A percentile compares a stretch with the other conserved stretches of the same genome.
Conservation (phyloP, 2,113 vertebrate species). For the Caranx ignobilis region DNA sequence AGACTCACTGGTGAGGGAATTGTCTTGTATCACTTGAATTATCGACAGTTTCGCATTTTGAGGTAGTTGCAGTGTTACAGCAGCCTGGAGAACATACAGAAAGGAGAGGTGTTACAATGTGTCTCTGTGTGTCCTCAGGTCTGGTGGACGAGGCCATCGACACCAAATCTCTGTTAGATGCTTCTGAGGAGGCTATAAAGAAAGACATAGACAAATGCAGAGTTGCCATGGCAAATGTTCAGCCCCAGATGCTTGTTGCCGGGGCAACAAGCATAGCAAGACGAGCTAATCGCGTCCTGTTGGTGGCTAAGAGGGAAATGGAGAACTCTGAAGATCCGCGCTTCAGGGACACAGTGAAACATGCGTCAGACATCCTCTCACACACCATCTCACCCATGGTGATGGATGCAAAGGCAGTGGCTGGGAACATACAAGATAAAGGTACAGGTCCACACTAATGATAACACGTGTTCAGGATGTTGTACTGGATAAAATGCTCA, state of each 20-base stretch:
- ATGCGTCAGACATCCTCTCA: constrained; percentile 93
- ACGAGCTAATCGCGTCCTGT: constrained; percentile 94
- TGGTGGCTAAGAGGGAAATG: constrained; percentile 96
- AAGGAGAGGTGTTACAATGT: not conserved
- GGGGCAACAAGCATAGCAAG: constrained; percentile 98
- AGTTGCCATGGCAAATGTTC: constrained; percentile 98
- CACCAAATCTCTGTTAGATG: constrained; percentile 96
- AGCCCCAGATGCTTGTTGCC: constrained; percentile 98
- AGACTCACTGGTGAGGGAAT: constrained; percentile 92
- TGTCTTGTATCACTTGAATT: not conserved
- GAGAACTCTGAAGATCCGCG: constrained; percentile 98
- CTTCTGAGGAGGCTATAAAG: constrained; percentile 98
- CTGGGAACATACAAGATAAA: constrained; percentile 97
- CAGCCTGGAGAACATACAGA: not conserved
- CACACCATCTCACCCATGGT: constrained; percentile 99
- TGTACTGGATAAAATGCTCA: not conserved
- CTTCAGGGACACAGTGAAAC: constrained; percentile 95
- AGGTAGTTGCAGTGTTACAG: not conserved
- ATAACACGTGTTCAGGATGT: not conserved
- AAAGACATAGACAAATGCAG: constrained; percentile 99
- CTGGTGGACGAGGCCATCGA: constrained; percentile 98
- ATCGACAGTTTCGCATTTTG: not conserved
- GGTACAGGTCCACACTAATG: constrained; percentile 80
- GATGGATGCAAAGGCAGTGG: constrained; percentile 98
- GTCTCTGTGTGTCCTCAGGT: constrained; percentile 78